Percentiles rank a stretch among this genome's conserved stretches.
phyloP scores from a whole-genome alignment of 2,888 invertebrate genomes.

The Eudasyphora cyanicolor region DNA sequence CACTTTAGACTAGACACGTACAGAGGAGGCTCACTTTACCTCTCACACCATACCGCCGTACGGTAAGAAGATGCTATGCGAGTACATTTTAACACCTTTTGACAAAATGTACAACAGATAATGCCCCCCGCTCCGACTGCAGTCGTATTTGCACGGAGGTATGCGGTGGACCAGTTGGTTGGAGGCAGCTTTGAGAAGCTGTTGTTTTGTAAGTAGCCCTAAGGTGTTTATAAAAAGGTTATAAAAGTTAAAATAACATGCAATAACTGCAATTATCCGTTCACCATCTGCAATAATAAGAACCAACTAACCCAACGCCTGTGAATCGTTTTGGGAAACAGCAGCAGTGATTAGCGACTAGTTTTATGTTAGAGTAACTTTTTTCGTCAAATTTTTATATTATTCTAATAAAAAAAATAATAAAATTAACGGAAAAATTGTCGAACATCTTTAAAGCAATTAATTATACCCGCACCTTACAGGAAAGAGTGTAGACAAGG shows the following conservation, averaged over 20 bases:
- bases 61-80: constrained; percentile 5
- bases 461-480: too few relatives aligned
- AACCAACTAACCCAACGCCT: too few relatives aligned
- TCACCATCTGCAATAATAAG: too few relatives aligned
- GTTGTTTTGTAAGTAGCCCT: constrained; percentile 37
- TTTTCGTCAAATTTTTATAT: neutral
- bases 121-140: neutral
- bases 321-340: neutral
- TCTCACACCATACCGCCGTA: neutral
- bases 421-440: neutral
- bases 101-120: constrained; percentile 45
- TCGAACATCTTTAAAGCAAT: neutral
- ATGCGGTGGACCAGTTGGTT: neutral
- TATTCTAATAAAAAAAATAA: neutral
- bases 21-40: neutral
- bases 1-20: constrained; percentile 37
- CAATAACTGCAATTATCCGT: too few relatives aligned
- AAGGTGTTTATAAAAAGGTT: constrained; percentile 46
- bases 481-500: too few relatives aligned
- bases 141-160: neutral
- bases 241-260: constrained; percentile 47
- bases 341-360: neutral
- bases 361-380: neutral
- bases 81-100: constrained; percentile 53
- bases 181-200: neutral